These are phyloP conservation scores for Andrena haemorrhoa DNA, from an alignment of 2,888 invertebrate species.

Conservation along the genomic window DNA sequence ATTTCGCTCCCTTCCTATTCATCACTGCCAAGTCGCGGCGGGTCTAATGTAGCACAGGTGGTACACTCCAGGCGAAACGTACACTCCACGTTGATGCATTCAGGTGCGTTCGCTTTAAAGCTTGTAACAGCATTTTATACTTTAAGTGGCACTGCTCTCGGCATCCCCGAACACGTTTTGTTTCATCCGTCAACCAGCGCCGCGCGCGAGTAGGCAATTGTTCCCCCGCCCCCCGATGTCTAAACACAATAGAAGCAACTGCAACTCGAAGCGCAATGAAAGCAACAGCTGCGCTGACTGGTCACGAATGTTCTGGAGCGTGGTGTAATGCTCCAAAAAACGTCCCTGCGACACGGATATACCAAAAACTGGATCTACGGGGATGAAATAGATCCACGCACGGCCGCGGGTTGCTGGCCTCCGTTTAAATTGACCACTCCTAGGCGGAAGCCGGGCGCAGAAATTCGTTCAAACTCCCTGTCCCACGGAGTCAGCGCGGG, in stretches of 20 bases:
- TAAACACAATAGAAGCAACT: background rate
- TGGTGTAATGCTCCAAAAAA: no score
- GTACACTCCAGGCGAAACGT: constrained; percentile 23
- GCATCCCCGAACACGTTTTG: background rate
- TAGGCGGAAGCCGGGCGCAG: background rate
- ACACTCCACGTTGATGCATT: constrained; percentile 21
- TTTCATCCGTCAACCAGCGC: background rate
- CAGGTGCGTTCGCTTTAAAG: constrained; percentile 40
- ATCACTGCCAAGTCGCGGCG: constrained; percentile 48
- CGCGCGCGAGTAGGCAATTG: background rate
- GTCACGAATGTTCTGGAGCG: no score
- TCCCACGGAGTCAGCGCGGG: constrained; percentile 29
- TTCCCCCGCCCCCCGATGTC: background rate
- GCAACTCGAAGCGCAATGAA: no score
- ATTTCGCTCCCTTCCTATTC: constrained; percentile 43
- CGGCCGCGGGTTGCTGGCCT: background rate
- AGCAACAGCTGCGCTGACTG: no score
- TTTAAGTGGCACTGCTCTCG: constrained; percentile 22
- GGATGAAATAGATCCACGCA: no score
- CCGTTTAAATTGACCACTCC: background rate
- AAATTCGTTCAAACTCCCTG: constrained; percentile 34
- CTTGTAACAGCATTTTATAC: constrained; percentile 39
- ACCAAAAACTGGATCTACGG: no score
- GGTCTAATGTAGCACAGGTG: constrained; percentile 40
- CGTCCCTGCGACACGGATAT: no score